A percentile compares a stretch with the other conserved stretches of the same genome.
Evolutionary conservation across 2,797 vertebrate genomes (phyloP).

Genomic region (Tapera naevia): DNA sequence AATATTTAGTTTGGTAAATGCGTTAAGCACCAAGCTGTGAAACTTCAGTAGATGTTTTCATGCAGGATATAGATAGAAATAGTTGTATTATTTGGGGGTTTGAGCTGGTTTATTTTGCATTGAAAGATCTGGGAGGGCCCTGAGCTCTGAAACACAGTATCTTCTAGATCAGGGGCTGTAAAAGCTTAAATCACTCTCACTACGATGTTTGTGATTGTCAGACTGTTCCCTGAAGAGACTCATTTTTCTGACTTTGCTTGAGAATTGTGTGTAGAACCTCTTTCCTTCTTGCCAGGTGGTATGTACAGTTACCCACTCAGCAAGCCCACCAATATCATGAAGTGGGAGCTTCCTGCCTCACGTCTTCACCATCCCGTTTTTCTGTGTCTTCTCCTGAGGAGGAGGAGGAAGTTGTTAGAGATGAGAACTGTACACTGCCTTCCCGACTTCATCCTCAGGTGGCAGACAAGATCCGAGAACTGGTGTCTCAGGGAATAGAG

Average conservation of each 20-base stretch:
- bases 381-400: constrained; percentile 73
- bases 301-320: constrained; percentile 84
- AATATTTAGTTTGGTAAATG: background rate
- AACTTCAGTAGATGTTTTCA: background rate
- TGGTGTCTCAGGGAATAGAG: constrained; percentile 82
- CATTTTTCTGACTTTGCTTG: background rate
- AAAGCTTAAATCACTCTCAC: background rate
- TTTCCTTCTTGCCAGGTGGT: constrained; percentile 75
- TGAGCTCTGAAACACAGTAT: background rate
- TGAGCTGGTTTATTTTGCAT: background rate
- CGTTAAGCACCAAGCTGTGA: background rate
- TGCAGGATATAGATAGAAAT: background rate
- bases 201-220: background rate
- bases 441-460: constrained; percentile 87
- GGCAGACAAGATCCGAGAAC: constrained; percentile 83
- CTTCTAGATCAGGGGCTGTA: background rate
- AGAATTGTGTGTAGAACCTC: constrained; percentile 15
- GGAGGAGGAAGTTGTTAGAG: constrained; percentile 72
- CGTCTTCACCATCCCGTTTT: constrained; percentile 74
- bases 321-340: constrained; percentile 88
- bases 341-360: constrained; percentile 76
- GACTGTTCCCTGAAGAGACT: background rate
- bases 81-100: background rate
- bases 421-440: constrained; percentile 75
- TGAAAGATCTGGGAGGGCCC: background rate